Evolutionary conservation across 2,797 vertebrate species (phyloP).

Genomic region (Sibirionetta formosa): DNA sequence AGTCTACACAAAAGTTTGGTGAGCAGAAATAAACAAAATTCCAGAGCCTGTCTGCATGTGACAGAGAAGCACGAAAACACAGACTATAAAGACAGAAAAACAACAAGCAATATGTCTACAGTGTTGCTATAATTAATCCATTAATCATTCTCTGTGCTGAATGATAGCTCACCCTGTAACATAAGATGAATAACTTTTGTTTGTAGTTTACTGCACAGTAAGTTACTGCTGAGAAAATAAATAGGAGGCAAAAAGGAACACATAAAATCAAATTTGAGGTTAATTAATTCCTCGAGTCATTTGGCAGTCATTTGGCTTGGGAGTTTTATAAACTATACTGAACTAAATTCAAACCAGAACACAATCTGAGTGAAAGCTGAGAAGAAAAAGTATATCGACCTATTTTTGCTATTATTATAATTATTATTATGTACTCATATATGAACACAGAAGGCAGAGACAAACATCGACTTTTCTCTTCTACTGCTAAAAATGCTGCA

Average conservation of each 20-base stretch:
- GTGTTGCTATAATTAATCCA: background rate
- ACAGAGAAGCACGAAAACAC: background rate
- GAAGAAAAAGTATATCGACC: background rate
- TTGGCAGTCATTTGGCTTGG: conserved; percentile 10
- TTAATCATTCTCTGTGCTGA: background rate
- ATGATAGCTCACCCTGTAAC: background rate
- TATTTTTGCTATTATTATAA: background rate
- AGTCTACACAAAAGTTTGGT: conserved; percentile 8
- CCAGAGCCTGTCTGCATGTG: background rate
- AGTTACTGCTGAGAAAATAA: conserved; percentile 29
- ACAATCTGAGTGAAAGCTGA: background rate
- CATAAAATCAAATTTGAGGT: background rate
- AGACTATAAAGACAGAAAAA: background rate
- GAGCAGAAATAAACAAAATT: conserved; percentile 38
- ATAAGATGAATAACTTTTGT: background rate
- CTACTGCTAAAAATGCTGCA: background rate
- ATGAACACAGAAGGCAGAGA: background rate
- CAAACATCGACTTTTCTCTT: background rate
- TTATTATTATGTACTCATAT: background rate
- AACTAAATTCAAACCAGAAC: conserved; percentile 13
- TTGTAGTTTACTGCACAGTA: conserved; percentile 12
- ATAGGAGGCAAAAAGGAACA: conserved; percentile 17
- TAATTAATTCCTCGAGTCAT: conserved; percentile 32
- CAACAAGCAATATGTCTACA: background rate
- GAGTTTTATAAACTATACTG: background rate